Conservation (phyloP, 2,888 invertebrate species). For the Saturnia japonica region DNA sequence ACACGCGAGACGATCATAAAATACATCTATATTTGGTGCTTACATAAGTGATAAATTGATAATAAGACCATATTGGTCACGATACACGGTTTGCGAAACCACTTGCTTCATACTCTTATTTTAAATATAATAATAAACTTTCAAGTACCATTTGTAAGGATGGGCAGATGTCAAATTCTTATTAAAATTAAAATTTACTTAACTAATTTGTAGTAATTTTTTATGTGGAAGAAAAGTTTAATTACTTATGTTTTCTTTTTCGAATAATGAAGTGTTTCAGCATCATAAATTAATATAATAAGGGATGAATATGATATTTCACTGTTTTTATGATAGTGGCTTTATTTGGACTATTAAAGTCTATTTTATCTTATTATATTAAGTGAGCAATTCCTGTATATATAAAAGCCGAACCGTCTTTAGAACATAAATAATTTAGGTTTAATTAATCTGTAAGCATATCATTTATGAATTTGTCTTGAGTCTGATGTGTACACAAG, state of each 20-base stretch:
- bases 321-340: too few relatives aligned
- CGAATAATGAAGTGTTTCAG: too few relatives aligned
- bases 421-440: not conserved
- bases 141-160: not conserved
- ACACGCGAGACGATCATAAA: constrained; percentile 15
- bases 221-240: too few relatives aligned
- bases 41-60: constrained; percentile 19
- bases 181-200: too few relatives aligned
- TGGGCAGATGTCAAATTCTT: not conserved
- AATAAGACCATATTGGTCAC: constrained; percentile 17
- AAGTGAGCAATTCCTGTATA: too few relatives aligned
- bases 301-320: too few relatives aligned
- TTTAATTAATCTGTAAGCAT: not conserved
- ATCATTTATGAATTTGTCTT: not conserved
- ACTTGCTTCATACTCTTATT: not conserved
- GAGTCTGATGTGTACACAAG: not conserved
- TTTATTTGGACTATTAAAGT: too few relatives aligned
- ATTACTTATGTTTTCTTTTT: too few relatives aligned
- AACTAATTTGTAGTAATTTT: too few relatives aligned
- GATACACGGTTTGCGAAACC: constrained; percentile 1
- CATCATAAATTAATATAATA: too few relatives aligned
- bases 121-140: not conserved
- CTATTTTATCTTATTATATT: too few relatives aligned
- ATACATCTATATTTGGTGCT: constrained; percentile 8
- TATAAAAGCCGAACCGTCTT: too few relatives aligned